These are phyloP conservation scores for Leiothrix lutea DNA, from an alignment of 2,113 vertebrate species.

Conservation along the genomic window DNA sequence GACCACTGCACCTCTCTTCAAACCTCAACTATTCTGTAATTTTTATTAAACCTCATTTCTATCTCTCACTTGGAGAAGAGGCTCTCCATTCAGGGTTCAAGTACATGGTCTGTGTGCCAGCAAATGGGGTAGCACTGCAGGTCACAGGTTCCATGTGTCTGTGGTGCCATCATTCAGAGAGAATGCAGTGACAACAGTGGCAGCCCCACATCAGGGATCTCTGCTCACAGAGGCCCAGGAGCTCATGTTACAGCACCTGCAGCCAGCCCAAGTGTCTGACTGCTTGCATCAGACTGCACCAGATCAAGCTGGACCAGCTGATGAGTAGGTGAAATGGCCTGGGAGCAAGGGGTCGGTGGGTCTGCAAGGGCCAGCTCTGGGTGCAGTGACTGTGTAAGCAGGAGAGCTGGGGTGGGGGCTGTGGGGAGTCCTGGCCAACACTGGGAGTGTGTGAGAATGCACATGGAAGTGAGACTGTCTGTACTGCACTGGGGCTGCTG, in stretches of 20 bases:
- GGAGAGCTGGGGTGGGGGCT: not conserved
- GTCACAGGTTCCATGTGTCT: rapidly evolving
- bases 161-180: not conserved
- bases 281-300: too few species aligned
- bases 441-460: not conserved
- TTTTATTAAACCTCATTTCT: not conserved
- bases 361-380: not conserved
- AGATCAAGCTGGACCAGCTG: not conserved
- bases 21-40: not conserved
- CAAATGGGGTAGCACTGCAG: not conserved
- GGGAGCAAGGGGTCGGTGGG: not conserved
- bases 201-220: not conserved
- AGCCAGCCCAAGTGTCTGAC: not conserved
- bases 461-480: not conserved
- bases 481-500: not conserved
- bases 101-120: not conserved
- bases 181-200: not conserved
- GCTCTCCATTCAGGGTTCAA: not conserved
- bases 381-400: not conserved
- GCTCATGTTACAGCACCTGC: not conserved
- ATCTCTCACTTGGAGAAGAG: not conserved
- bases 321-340: not conserved
- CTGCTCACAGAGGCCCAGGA: not conserved
- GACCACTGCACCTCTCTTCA: not conserved
- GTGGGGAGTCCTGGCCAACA: not conserved